phyloP scores from a whole-genome alignment of 1,140 invertebrate genomes.

The Pogonomyrmex californicus region DNA sequence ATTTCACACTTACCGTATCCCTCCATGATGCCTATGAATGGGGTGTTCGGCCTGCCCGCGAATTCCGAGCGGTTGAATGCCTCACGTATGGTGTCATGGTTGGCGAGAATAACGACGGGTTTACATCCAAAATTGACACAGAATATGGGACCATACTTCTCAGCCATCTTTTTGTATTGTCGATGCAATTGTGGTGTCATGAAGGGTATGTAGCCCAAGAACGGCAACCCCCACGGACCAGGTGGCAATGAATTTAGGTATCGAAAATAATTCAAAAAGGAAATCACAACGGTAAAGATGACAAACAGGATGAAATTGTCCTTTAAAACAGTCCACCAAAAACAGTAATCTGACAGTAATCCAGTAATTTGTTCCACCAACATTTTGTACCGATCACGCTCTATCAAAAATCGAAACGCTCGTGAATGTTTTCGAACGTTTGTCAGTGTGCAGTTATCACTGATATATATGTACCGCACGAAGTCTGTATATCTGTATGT shows the following conservation, averaged over 20 bases:
- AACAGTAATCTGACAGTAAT: too few species aligned
- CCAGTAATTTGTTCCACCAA: conserved; percentile 75
- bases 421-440: not conserved
- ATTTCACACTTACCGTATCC: conserved; percentile 92
- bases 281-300: too few species aligned
- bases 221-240: conserved; percentile 94
- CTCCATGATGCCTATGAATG: conserved; percentile 94
- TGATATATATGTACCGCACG: not conserved
- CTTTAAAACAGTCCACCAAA: too few species aligned
- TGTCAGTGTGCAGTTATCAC: conserved; percentile 28
- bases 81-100: conserved; percentile 94
- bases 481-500: not conserved
- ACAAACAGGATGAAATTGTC: too few species aligned
- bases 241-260: conserved; percentile 89
- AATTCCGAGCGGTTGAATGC: conserved; percentile 95
- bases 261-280: too few species aligned
- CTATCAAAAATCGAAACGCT: not conserved
- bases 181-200: conserved; percentile 91
- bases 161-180: conserved; percentile 91
- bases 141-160: conserved; percentile 93
- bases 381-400: conserved; percentile 70
- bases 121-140: conserved; percentile 93
- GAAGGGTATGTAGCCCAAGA: conserved; percentile 94
- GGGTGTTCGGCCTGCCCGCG: conserved; percentile 93
- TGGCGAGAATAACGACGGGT: conserved; percentile 94